A percentile compares a stretch with the other conserved stretches of the same genome.
Evolutionary conservation across 2,113 vertebrate species (phyloP).

Genomic region (Damaliscus lunatus): DNA sequence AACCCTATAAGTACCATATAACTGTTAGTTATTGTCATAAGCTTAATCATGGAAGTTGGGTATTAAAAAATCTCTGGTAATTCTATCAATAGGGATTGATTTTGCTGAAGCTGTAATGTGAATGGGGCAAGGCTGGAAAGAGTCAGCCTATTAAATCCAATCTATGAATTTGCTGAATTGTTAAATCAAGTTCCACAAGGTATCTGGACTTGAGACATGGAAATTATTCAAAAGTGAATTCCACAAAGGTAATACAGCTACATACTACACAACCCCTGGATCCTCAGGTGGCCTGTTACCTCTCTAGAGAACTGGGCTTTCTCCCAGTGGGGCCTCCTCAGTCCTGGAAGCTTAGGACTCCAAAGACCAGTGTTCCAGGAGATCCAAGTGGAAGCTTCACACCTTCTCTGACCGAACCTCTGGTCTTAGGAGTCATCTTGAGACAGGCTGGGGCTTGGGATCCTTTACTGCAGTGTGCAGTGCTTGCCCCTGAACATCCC

Average conservation of each 20-base stretch:
- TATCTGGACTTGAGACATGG: not conserved
- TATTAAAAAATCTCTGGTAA: not conserved
- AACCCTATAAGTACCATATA: not conserved
- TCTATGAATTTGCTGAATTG: not conserved
- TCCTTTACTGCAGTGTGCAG: not conserved
- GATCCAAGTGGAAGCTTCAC: not conserved
- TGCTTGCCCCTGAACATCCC: not conserved
- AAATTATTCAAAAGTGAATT: not conserved
- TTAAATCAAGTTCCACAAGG: not conserved
- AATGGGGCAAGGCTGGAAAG: not conserved
- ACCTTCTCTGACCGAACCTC: not conserved
- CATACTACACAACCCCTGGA: not conserved
- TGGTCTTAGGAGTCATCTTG: not conserved
- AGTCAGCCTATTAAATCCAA: not conserved
- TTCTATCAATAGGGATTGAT: not conserved
- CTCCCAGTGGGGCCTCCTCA: not conserved
- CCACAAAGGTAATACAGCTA: not conserved
- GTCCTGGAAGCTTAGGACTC: not conserved
- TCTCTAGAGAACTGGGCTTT: not conserved
- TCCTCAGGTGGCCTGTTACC: not conserved
- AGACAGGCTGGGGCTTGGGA: not conserved
- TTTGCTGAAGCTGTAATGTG: not conserved
- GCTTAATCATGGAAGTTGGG: not conserved
- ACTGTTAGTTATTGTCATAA: not conserved
- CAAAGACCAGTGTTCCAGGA: not conserved